A percentile compares a stretch with the other conserved stretches of the same genome.
phyloP scores from a whole-genome alignment of 2,888 invertebrate genomes.

The Panorpa germanica region DNA sequence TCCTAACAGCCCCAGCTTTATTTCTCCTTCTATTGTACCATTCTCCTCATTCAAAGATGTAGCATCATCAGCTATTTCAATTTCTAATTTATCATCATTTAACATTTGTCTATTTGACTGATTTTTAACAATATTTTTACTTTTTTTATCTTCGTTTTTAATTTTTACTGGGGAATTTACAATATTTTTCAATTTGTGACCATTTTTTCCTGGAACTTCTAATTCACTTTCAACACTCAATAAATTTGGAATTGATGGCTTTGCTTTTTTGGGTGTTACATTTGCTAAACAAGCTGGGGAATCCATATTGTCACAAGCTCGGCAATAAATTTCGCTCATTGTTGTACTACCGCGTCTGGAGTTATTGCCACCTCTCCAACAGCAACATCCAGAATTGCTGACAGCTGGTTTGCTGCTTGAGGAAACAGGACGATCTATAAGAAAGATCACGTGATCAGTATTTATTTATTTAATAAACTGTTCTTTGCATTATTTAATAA shows the following conservation, averaged over 20 bases:
- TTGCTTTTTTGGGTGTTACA: constrained; percentile 21
- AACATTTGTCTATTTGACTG: constrained; percentile 10
- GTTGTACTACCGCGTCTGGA: constrained; percentile 20
- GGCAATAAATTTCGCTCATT: constrained; percentile 40
- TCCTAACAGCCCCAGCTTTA: constrained; percentile 29
- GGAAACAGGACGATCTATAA: constrained; percentile 30
- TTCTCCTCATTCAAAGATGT: constrained; percentile 22
- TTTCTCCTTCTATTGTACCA: constrained; percentile 16
- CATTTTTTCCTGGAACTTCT: constrained; percentile 17
- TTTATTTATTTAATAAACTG: constrained; percentile 5
- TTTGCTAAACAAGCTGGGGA: constrained; percentile 31
- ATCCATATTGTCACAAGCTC: constrained; percentile 22
- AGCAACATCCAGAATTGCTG: constrained; percentile 25
- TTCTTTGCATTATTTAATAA: constrained; percentile 6
- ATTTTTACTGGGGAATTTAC: constrained; percentile 16
- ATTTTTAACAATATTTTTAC: constrained; percentile 14
- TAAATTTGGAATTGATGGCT: constrained; percentile 20
- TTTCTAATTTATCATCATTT: constrained; percentile 19
- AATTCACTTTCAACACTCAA: constrained; percentile 23
- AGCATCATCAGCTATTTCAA: constrained; percentile 35
- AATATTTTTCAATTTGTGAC: constrained; percentile 10
- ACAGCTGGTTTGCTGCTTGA: constrained; percentile 15
- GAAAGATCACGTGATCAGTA: constrained; percentile 12
- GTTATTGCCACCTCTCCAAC: constrained; percentile 20
- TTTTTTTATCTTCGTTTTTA: constrained; percentile 10